A percentile compares a stretch with the other conserved stretches of the same genome.
phyloP scores from a whole-genome alignment of 2,113 vertebrate species.

The Lamprologus tigripictilis region DNA sequence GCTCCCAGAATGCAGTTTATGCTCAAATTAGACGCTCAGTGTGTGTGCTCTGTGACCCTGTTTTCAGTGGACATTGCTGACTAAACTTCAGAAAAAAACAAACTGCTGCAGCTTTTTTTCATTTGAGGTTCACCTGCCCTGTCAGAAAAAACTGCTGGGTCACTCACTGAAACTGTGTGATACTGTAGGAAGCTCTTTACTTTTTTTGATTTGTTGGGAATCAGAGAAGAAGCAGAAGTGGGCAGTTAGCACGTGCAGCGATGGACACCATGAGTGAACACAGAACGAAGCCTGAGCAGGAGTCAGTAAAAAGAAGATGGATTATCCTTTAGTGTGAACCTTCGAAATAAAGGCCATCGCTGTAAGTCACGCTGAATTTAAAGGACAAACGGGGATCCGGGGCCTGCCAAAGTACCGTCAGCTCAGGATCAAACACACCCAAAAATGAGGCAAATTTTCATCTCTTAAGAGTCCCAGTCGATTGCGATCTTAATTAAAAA shows the following conservation, averaged over 20 bases:
- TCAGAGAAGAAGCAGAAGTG: not conserved
- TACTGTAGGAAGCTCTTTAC: not conserved
- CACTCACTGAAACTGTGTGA: not conserved
- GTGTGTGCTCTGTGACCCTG: not conserved
- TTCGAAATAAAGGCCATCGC: not conserved
- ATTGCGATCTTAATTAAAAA: slow-evolving; percentile 69
- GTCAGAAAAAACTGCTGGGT: not conserved
- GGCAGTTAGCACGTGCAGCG: not conserved
- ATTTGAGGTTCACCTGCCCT: not conserved
- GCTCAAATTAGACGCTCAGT: not conserved
- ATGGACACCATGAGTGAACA: not conserved
- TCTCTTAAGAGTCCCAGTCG: slow-evolving; percentile 35
- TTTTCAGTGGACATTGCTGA: not conserved
- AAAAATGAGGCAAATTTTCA: slow-evolving; percentile 36
- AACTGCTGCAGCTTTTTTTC: not conserved
- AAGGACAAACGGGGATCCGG: not conserved
- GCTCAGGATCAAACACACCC: slow-evolving; percentile 29
- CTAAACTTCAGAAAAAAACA: not conserved
- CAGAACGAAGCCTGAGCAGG: not conserved
- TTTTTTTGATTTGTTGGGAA: not conserved
- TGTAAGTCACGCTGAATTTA: not conserved
- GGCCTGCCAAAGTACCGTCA: not conserved
- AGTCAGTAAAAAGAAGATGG: not conserved
- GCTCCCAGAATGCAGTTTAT: not conserved
- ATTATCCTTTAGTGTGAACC: not conserved